Percentiles rank a stretch among this genome's conserved stretches.
Conservation (phyloP, 2,113 vertebrate genomes). For the Globicephala melas region DNA sequence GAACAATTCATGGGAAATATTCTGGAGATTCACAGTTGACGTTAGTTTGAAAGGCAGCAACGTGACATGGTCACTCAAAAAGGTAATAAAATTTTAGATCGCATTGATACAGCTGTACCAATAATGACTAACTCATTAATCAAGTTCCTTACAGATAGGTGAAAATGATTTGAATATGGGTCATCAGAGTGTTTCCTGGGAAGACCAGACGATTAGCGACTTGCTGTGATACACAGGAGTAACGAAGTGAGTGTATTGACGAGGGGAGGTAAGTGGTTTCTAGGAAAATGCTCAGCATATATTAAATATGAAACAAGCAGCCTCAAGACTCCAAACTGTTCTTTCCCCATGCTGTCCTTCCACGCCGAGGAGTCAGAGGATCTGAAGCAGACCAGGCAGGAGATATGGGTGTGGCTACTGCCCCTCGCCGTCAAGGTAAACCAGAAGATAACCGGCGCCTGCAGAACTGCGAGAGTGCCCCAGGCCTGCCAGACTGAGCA, state of each 20-base stretch:
- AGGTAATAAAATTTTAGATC: not conserved
- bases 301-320: not conserved
- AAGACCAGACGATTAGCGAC: not conserved
- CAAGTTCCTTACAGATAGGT: not conserved
- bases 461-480: no score
- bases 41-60: not conserved
- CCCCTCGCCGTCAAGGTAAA: not conserved
- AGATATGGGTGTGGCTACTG: not conserved
- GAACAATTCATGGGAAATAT: not conserved
- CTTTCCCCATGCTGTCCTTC: not conserved
- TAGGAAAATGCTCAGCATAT: not conserved
- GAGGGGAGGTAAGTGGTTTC: not conserved
- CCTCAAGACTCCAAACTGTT: not conserved
- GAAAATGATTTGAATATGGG: not conserved
- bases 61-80: not conserved
- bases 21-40: not conserved
- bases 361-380: not conserved
- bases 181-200: not conserved
- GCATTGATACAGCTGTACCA: not conserved
- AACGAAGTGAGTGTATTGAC: not conserved
- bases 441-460: not conserved
- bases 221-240: not conserved
- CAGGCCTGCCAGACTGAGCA: accelerated
- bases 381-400: not conserved
- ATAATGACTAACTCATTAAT: not conserved